phyloP scores from a whole-genome alignment of 1,140 invertebrate species.

The Uloborus diversus region DNA sequence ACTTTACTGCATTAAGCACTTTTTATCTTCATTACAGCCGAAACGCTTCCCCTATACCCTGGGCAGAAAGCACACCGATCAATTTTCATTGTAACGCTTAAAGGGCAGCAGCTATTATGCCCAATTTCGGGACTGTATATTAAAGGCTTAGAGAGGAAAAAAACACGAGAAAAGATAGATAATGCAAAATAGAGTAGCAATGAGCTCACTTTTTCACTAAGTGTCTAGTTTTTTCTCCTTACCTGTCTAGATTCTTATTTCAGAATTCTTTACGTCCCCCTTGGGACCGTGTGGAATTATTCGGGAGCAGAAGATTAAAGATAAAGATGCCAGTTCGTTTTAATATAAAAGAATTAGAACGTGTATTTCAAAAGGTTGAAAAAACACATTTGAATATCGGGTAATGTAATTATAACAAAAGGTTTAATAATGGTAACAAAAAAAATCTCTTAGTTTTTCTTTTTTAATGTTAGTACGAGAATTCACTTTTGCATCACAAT shows the following conservation, averaged over 20 bases:
- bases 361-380: too few species aligned
- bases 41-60: not conserved
- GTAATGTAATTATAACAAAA: too few species aligned
- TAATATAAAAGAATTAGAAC: too few species aligned
- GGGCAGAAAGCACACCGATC: constrained; percentile 14
- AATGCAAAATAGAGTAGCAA: constrained; percentile 28
- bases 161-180: constrained; percentile 13
- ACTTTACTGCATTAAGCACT: constrained; percentile 6
- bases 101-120: constrained; percentile 15
- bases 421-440: too few species aligned
- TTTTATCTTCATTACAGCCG: constrained; percentile 43
- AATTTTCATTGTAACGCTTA: constrained; percentile 33
- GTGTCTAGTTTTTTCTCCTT: not conserved
- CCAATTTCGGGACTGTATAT: constrained; percentile 11
- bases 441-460: too few species aligned
- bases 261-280: constrained; percentile 16
- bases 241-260: not conserved
- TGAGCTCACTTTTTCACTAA: not conserved
- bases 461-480: too few species aligned
- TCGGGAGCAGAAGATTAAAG: not conserved
- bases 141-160: too few species aligned
- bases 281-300: not conserved
- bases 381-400: too few species aligned
- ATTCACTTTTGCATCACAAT: too few species aligned
- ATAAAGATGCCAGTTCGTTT: too few species aligned